Evolutionary conservation across 2,797 vertebrate genomes (phyloP).

Genomic region (Tiaroga cobitis): DNA sequence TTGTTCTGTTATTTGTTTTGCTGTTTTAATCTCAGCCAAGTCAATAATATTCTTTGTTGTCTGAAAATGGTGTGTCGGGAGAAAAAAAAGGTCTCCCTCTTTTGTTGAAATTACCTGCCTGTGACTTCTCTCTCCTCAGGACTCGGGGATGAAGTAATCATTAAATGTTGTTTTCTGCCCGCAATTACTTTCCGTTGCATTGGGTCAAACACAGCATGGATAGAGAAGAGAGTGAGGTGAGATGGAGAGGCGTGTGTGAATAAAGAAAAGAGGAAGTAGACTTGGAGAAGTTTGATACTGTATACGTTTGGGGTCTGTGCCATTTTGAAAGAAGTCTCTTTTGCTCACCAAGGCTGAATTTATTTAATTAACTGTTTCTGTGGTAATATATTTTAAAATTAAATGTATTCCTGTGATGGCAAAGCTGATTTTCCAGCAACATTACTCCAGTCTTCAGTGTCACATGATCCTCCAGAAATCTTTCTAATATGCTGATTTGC

Average conservation of each 20-base stretch:
- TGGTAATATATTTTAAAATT: neutral
- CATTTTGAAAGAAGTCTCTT: neutral
- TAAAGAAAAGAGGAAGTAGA: slow-evolving; percentile 68
- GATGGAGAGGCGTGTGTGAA: slow-evolving; percentile 76
- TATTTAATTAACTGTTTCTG: neutral
- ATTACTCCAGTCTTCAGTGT: neutral
- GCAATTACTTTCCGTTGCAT: slow-evolving; percentile 84
- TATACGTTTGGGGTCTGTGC: neutral
- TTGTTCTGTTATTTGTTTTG: slow-evolving; percentile 84
- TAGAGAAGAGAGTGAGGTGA: slow-evolving; percentile 69
- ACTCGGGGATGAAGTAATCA: slow-evolving; percentile 82
- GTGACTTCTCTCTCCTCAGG: slow-evolving; percentile 79
- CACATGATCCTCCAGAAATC: neutral
- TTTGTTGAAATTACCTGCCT: slow-evolving; percentile 83
- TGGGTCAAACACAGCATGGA: slow-evolving; percentile 78
- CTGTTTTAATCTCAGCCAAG: slow-evolving; percentile 84
- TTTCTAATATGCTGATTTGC: neutral
- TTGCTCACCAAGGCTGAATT: neutral
- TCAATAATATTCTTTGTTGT: slow-evolving; percentile 89
- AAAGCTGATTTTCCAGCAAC: neutral
- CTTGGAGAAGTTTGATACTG: slow-evolving; percentile 11
- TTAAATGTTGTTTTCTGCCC: slow-evolving; percentile 85
- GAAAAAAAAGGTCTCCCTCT: slow-evolving; percentile 69
- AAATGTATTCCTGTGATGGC: neutral
- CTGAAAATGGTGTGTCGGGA: slow-evolving; percentile 80